Evolutionary conservation across 2,797 vertebrate species (phyloP).

Genomic region (Pogoniulus pusillus): DNA sequence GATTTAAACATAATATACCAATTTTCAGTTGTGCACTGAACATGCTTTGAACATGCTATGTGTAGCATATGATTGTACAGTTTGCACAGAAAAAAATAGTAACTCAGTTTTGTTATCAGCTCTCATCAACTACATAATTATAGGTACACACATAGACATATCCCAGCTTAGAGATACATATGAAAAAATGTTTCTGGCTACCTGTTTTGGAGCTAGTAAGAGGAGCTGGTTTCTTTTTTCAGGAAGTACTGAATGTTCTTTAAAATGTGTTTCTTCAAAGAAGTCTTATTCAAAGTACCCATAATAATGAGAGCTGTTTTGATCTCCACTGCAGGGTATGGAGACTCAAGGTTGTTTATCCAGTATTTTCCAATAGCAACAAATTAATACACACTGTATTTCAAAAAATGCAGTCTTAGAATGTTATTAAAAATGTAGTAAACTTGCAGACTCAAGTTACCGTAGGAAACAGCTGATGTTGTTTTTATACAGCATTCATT

Average conservation of each 20-base stretch:
- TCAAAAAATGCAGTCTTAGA: background rate
- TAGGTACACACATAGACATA: background rate
- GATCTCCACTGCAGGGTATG: background rate
- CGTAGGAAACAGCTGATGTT: background rate
- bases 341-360: background rate
- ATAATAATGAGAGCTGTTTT: background rate
- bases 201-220: background rate
- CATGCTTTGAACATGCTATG: background rate
- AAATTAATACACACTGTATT: background rate
- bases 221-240: background rate
- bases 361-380: background rate
- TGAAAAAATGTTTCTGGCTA: background rate
- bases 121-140: background rate
- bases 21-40: background rate
- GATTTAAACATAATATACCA: background rate
- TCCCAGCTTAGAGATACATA: no score
- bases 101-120: background rate
- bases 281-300: background rate
- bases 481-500: background rate
- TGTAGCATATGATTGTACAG: background rate
- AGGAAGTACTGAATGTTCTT: background rate
- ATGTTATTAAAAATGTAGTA: background rate
- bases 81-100: background rate
- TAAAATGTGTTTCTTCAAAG: background rate
- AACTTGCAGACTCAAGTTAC: background rate